Conservation (phyloP, 2,888 invertebrate genomes). For the Megaustenia siamemsis region DNA sequence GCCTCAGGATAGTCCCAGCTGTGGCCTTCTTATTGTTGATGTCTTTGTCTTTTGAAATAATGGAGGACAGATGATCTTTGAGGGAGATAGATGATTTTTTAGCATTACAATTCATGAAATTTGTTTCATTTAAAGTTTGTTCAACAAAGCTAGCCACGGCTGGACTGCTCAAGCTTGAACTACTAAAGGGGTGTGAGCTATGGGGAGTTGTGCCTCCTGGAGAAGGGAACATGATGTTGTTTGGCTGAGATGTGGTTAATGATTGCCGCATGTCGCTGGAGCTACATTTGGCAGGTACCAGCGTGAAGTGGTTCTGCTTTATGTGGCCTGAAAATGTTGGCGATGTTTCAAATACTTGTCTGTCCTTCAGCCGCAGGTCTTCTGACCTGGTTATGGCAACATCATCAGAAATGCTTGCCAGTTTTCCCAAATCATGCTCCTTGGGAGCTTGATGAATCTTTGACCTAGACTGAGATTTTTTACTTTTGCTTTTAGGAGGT, state of each 20-base stretch:
- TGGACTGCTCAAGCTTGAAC: not conserved
- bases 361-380: not conserved
- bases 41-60: constrained; percentile 51
- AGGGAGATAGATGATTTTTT: constrained; percentile 50
- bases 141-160: constrained; percentile 4
- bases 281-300: not conserved
- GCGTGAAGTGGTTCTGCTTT: not conserved
- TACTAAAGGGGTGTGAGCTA: not conserved
- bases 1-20: not conserved
- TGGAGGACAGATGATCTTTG: constrained; percentile 53
- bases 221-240: not conserved
- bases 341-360: constrained; percentile 1
- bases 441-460: constrained; percentile 32
- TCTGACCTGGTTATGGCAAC: constrained; percentile 26
- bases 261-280: constrained; percentile 5
- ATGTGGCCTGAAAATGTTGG: not conserved
- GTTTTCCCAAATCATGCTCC: constrained; percentile 50
- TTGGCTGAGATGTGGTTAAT: constrained; percentile 9
- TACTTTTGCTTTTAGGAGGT: constrained; percentile 50
- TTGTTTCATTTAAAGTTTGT: constrained; percentile 27
- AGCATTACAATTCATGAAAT: not conserved
- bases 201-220: not conserved
- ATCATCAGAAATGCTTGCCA: constrained; percentile 51
- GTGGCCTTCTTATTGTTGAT: constrained; percentile 18
- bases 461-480: constrained; percentile 36